These are phyloP conservation scores for Pyrochroa serraticornis DNA, from an alignment of 2,888 invertebrate genomes.

Conservation along the genomic window DNA sequence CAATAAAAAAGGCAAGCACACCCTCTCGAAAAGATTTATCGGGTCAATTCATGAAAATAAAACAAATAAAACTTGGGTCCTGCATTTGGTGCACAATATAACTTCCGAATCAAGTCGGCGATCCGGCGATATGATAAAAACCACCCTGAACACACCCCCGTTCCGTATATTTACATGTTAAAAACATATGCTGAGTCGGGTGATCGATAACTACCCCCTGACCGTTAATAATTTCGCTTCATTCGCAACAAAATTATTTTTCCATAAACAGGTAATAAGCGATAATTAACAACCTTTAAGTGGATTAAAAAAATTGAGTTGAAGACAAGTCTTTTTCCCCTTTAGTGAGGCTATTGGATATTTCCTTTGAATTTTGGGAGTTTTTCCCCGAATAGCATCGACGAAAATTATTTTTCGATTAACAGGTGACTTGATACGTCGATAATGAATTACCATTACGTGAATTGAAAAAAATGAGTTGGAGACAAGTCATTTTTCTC, in stretches of 20 bases:
- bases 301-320: neutral
- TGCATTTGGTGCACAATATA: constrained; percentile 18
- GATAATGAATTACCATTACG: no score
- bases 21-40: constrained; percentile 26
- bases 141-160: neutral
- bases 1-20: constrained; percentile 12
- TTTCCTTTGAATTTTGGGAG: no score
- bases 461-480: no score
- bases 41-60: constrained; percentile 25
- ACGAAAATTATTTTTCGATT: no score
- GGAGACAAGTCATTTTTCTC: no score
- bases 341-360: no score
- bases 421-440: no score
- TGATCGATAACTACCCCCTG: constrained; percentile 7
- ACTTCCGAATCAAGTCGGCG: neutral
- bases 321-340: no score
- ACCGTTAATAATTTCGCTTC: neutral
- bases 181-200: constrained; percentile 13
- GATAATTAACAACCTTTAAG: neutral
- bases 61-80: constrained; percentile 27
- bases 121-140: constrained; percentile 9
- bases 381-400: no score
- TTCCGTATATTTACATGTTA: constrained; percentile 5
- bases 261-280: no score
- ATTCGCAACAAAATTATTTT: neutral